Base-by-base conservation (phyloP, 1,140 invertebrate species). In the Achatina immaculata region DNA sequence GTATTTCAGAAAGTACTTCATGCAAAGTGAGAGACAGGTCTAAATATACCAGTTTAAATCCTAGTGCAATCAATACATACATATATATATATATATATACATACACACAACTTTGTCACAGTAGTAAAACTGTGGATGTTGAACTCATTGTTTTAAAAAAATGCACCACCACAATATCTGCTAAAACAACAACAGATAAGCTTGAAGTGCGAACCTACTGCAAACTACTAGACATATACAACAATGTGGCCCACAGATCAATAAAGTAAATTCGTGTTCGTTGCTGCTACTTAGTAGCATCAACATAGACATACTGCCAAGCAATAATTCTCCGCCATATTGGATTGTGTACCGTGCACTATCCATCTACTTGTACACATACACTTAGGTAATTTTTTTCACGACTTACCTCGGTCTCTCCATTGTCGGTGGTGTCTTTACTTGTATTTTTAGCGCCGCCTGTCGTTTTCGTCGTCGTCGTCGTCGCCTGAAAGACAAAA, bases 401-500 rank as follows among this genome's bases (percentile, higher is more conserved):
- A 81, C 69, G 31, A 69, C 80, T 81, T 83, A 90, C 89, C 89
- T 90, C 93, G 89, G 92, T 92, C 84, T 93, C 92, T 75, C 86
- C 90, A 84, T 90, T 90, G 76, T 90, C 89, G 31, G 85, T 77
- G 72, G 82, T 86, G 82, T 93, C 93, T 83, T 89, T 90, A 62
- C 90, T 91, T 84, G 91, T 89, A 88, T 88, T 90, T 91, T 89
- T 93, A 88, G 86, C 87, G 84, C 86, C 91, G 90, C 86, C 91
- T 88, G 89, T 88, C 68, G 89, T 89, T 87, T 93, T 93, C 66
- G 88, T 80, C 91, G 86, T 82, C 92, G 91, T 92, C 93, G 87
- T 80, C 74, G 76, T 51, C 34, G n/a, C 21, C 36, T 21, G 19
- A 16, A 69, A 19, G 42, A 28, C 42, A 0, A 55, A 4, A n/a